Evolutionary conservation across 2,888 invertebrate genomes (phyloP), one percentile per base, ranked within the genome.

Genomic region (Tillus elongatus): DNA sequence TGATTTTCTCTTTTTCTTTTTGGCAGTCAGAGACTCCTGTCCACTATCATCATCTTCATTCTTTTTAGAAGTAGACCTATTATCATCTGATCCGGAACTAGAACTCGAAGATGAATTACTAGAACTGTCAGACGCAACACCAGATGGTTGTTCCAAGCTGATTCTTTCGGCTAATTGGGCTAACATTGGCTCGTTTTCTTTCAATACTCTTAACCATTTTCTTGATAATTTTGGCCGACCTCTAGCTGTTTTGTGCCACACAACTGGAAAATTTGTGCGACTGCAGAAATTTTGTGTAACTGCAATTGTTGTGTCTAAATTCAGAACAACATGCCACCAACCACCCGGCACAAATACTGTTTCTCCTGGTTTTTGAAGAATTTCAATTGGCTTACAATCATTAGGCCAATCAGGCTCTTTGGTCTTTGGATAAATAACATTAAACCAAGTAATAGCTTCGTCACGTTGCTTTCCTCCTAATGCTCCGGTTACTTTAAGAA

Each of bases 251-350:
- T 97, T 96, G 63, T 96, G 95, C 95, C 96, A 97, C 1, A 97
- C 96, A 9, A 96, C 77, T 1, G 95, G 92, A 62, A 98, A 95
- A 69, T 98, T 98, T 1, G 91, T 90, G 43, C 82, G 75, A 51
- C 95, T 93, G 61, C 89, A 88, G 64, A 96, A 98, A 68, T 98
- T 98, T 63, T 98, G 98, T 0, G 98, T 98, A 10, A 98, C 87
- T 8, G 98, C 98, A 31, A 98, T 82, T 0, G 98, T 97, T 45
- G 86, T 81, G 57, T 96, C 95, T 43, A 98, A 69, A 67, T 98
- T 98, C 15, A 98, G 72, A 9, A 99, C 98, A 12, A 99, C 98
- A 64, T 98, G 98, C 98, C 98, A 98, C 97, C 97, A 98, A 6
- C 98, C 98, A 11, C 93, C 93, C 6, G 96, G 96, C 37, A 97